Conservation (phyloP, 2,113 vertebrate genomes). For the Oenanthe oenanthe region DNA sequence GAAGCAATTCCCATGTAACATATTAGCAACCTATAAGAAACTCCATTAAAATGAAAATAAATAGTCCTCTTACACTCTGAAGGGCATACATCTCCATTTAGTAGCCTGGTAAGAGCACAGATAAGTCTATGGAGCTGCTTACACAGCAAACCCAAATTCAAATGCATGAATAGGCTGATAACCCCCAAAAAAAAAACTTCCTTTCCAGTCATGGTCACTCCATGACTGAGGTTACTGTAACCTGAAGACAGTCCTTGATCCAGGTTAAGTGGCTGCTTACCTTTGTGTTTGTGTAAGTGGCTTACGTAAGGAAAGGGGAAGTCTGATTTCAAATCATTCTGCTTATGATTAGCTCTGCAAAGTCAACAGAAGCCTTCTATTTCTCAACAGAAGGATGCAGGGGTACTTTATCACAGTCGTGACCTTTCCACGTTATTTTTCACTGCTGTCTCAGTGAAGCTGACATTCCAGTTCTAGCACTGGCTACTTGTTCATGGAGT, state of each 20-base stretch:
- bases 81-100: neutral
- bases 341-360: neutral
- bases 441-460: neutral
- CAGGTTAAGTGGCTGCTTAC: neutral
- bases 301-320: neutral
- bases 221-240: neutral
- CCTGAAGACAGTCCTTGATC: neutral
- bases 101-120: neutral
- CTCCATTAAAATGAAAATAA: neutral
- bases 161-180: neutral
- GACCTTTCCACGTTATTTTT: neutral
- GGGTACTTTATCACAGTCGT: neutral
- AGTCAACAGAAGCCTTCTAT: neutral
- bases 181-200: too few relatives aligned
- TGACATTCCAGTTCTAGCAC: neutral
- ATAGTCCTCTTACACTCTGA: neutral
- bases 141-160: neutral
- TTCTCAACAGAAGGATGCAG: neutral
- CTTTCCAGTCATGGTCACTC: neutral
- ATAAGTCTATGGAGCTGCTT: fast-evolving
- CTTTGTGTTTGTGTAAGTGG: neutral
- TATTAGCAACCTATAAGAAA: neutral
- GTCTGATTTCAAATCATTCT: neutral
- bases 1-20: neutral
- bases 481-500: neutral